These are phyloP conservation scores for Coelopa pilipes DNA, from an alignment of 2,888 invertebrate genomes.

Conservation along the genomic window DNA sequence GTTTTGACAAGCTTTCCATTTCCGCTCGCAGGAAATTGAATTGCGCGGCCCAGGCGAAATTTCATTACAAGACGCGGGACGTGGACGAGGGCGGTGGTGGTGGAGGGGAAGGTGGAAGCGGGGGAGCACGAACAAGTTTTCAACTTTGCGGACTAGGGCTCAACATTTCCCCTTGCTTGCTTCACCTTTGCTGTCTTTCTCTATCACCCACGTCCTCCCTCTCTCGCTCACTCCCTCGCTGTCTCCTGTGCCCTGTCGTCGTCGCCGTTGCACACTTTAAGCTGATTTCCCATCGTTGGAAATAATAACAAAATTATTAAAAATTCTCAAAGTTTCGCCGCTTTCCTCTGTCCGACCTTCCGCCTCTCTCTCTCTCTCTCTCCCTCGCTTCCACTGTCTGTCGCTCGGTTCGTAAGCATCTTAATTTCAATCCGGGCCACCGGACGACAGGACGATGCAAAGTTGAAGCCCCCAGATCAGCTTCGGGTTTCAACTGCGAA, in stretches of 20 bases:
- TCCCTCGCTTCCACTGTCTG: too few relatives aligned
- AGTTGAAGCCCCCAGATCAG: too few relatives aligned
- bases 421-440: slow-evolving; percentile 17
- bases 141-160: neutral
- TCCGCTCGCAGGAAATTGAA: slow-evolving; percentile 63
- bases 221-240: too few relatives aligned
- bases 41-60: slow-evolving; percentile 64
- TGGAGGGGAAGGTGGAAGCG: neutral
- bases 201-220: too few relatives aligned
- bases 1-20: slow-evolving; percentile 53
- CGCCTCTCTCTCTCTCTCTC: neutral
- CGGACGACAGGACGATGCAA: neutral
- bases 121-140: neutral
- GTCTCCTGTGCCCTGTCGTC: too few relatives aligned
- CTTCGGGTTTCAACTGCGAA: too few relatives aligned
- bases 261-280: neutral
- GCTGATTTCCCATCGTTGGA: neutral
- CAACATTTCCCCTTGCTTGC: too few relatives aligned
- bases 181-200: too few relatives aligned
- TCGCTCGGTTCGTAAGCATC: slow-evolving; percentile 11
- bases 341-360: too few relatives aligned
- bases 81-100: neutral
- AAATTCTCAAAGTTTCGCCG: neutral
- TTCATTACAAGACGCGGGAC: slow-evolving; percentile 55
- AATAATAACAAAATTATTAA: neutral